These are phyloP conservation scores for Drosophila seclusa DNA, from an alignment of 2,888 invertebrate genomes.

Conservation along the genomic window DNA sequence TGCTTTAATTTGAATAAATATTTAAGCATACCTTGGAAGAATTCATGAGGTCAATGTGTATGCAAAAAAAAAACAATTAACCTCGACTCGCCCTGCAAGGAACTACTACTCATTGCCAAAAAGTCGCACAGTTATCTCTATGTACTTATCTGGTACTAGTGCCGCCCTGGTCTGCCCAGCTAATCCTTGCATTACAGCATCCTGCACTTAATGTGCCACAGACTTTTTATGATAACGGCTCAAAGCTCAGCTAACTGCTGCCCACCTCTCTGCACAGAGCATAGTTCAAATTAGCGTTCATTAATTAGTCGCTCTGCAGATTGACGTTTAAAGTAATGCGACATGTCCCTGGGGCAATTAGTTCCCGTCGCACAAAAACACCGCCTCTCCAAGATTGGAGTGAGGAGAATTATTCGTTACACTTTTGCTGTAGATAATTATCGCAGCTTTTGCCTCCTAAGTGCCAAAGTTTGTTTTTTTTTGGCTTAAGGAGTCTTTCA, in stretches of 20 bases:
- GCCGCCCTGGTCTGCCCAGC: constrained; percentile 13
- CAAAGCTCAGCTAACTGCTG: constrained; percentile 17
- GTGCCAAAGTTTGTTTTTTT: constrained; percentile 32
- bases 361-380: constrained; percentile 14
- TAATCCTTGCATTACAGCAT: constrained; percentile 55
- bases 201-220: constrained; percentile 59
- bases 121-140: constrained; percentile 10
- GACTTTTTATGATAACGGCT: constrained; percentile 60
- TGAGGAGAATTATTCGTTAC: constrained; percentile 7
- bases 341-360: constrained; percentile 61
- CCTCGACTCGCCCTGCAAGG: background rate
- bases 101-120: background rate
- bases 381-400: background rate
- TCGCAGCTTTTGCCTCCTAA: constrained; percentile 32
- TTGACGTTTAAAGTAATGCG: constrained; percentile 71
- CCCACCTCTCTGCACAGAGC: constrained; percentile 20
- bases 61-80: constrained; percentile 1
- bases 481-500: constrained; percentile 2
- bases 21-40: background rate
- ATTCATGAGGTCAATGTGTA: background rate
- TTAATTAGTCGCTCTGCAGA: constrained; percentile 71
- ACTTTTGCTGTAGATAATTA: constrained; percentile 46
- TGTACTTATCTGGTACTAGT: constrained; percentile 1
- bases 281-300: constrained; percentile 69
- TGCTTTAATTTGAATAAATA: background rate